Evolutionary conservation across 2,888 invertebrate genomes (phyloP), one percentile per base, ranked within the genome.

Genomic region (Cantharis rustica): DNA sequence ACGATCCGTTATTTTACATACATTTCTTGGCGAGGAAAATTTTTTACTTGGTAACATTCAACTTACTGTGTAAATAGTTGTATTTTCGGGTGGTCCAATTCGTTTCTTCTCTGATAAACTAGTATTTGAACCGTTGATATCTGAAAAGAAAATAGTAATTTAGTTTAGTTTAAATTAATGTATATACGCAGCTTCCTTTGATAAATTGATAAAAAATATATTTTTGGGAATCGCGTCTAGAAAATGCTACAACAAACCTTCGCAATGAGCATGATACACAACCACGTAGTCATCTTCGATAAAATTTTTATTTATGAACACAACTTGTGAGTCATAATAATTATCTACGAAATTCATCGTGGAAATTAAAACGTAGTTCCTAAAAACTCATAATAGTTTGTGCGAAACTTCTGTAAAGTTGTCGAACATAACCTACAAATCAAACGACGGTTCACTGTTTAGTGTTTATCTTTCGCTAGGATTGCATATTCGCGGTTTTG

Each of bases 41-140:
- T 23, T n/a, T 47, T 3, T 47, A n/a, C 47, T 47, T n/a, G 47
- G n/a, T n/a, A 47, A 47, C n/a, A 66, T 13, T 16, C 15, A 23
- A 88, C 92, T 91, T 88, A 94, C 96, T 89, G 92, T 93, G 86
- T 95, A 95, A 82, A 93, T 91, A 89, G 92, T 93, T 83, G 95
- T 95, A 89, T 94, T 93, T 84, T 93, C 92, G 62, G 93, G 93
- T 75, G 93, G 93, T 78, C 91, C 90, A 77, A 91, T 91, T 86
- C 92, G 90, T 86, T 93, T 92, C 87, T 92, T 93, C 80, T 90
- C 88, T 7, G 86, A 83, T 75, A 88, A 82, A 81, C 87, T 88
- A 75, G 85, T 88, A 27, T 84, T 87, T 26, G 88, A 88, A 27
- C 88, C 88, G 81, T 88, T 91, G 79, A 91, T 90, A 87, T 93